phyloP scores from a whole-genome alignment of 2,113 vertebrate genomes.

The Hemibagrus wyckioides region DNA sequence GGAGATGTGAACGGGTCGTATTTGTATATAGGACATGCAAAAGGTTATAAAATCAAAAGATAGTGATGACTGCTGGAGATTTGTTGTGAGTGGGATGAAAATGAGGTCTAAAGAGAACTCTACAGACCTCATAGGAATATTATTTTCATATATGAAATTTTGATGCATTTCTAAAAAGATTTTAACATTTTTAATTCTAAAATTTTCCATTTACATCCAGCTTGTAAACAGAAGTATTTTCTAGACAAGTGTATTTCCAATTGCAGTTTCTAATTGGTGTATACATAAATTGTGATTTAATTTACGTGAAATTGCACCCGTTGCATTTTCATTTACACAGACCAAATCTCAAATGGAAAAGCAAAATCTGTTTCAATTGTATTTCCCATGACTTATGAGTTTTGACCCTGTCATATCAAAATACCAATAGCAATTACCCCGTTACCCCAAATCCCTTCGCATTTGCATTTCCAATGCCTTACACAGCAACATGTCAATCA shows the following conservation, averaged over 20 bases:
- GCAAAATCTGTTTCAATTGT: no score
- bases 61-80: background rate
- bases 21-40: background rate
- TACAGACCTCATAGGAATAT: background rate
- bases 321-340: no score
- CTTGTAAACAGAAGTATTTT: background rate
- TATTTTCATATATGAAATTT: background rate
- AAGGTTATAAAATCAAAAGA: conserved; percentile 10
- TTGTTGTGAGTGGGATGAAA: background rate
- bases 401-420: no score
- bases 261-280: background rate
- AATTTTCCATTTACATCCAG: background rate
- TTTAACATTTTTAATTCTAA: background rate
- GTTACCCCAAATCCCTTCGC: no score
- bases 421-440: no score
- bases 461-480: no score
- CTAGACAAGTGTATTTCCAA: no score
- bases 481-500: no score
- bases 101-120: background rate
- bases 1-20: background rate
- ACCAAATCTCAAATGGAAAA: no score
- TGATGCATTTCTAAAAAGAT: background rate
- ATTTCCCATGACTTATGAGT: no score
- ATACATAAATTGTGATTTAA: no score
- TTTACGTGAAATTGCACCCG: no score